phyloP scores from a whole-genome alignment of 2,113 vertebrate species.

The Mormoops blainvillei region DNA sequence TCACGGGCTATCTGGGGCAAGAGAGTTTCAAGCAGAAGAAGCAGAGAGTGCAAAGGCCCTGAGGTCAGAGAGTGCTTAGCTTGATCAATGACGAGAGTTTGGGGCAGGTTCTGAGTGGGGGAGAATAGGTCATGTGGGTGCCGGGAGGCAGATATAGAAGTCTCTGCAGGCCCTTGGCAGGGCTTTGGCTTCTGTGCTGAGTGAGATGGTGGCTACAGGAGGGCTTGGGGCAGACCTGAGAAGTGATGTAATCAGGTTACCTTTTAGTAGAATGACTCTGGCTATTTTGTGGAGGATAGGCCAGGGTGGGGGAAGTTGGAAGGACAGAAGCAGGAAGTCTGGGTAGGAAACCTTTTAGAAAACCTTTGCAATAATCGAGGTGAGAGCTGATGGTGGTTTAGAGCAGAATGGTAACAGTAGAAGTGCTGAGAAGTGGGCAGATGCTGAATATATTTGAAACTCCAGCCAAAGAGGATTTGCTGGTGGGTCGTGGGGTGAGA shows the following conservation, averaged over 20 bases:
- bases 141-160: too few species aligned
- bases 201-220: not conserved
- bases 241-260: not conserved
- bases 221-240: not conserved
- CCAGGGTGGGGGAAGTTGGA: not conserved
- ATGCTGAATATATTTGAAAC: not conserved
- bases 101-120: too few species aligned
- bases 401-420: not conserved
- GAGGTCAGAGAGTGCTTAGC: too few species aligned
- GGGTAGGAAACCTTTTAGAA: not conserved
- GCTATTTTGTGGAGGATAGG: not conserved
- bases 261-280: not conserved
- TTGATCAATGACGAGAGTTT: not conserved
- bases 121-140: rapidly evolving
- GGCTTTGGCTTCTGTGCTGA: not conserved
- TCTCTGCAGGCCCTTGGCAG: not conserved
- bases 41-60: not conserved
- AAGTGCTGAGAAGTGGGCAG: not conserved
- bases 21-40: not conserved
- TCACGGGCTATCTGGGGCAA: not conserved
- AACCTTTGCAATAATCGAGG: not conserved
- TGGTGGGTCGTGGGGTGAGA: not conserved
- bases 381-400: not conserved
- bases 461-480: not conserved
- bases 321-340: not conserved